phyloP scores from a whole-genome alignment of 2,888 invertebrate species.

The Luperina testacea region DNA sequence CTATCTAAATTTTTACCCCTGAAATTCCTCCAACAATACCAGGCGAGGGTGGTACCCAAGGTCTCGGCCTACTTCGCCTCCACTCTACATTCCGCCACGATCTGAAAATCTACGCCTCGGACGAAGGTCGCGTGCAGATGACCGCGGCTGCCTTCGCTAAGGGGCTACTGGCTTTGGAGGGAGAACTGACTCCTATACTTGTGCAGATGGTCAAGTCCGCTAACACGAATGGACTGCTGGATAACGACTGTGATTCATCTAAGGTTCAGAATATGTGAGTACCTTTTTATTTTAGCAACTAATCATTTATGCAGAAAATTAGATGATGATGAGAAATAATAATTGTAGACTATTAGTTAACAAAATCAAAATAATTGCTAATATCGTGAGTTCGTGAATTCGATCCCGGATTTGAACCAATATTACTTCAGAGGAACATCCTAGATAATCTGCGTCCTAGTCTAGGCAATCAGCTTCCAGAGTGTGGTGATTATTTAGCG shows the following conservation, averaged over 20 bases:
- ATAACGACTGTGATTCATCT: constrained; percentile 99
- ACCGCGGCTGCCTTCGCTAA: constrained; percentile 99
- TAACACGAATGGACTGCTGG: constrained; percentile 99
- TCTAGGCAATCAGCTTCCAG: not conserved
- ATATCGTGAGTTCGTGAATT: not conserved
- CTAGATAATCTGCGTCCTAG: not conserved
- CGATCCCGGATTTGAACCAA: not conserved
- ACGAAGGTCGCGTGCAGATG: constrained; percentile 99
- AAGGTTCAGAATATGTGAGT: constrained; percentile 98
- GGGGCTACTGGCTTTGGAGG: constrained; percentile 98
- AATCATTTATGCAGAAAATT: not conserved
- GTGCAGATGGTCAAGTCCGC: constrained; percentile 99
- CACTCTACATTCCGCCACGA: constrained; percentile 99
- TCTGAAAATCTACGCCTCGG: constrained; percentile 99
- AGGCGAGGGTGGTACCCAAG: constrained; percentile 98
- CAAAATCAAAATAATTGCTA: not conserved
- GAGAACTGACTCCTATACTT: constrained; percentile 99
- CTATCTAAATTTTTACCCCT: not conserved
- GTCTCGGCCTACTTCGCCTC: constrained; percentile 96
- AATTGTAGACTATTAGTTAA: not conserved
- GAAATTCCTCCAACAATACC: constrained; percentile 49
- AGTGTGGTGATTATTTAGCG: not conserved
- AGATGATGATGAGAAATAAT: not conserved
- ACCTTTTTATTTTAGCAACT: not conserved
- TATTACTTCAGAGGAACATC: not conserved